Conservation (phyloP, 2,888 invertebrate species). For the Morpho deidamia region DNA sequence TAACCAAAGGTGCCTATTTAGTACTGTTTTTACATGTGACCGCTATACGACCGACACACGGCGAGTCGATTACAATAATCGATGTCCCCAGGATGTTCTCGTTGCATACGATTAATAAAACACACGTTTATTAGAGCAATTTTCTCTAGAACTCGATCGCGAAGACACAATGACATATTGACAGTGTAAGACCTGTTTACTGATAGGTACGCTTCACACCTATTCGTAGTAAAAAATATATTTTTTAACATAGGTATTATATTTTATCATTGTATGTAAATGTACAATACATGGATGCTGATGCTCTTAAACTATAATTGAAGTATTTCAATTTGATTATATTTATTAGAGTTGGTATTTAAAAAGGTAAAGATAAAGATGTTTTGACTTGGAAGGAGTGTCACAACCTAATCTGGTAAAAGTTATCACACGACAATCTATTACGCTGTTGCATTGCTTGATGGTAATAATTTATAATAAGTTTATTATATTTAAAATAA, state of each 20-base stretch:
- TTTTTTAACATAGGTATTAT: not conserved
- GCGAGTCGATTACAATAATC: slow-evolving; percentile 53
- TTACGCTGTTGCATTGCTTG: too few species aligned
- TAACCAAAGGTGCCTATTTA: slow-evolving; percentile 1
- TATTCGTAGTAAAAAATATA: not conserved
- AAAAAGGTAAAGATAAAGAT: too few species aligned
- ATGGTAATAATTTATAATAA: too few species aligned
- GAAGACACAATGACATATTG: slow-evolving; percentile 66
- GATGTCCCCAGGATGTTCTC: slow-evolving; percentile 58
- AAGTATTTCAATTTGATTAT: too few species aligned
- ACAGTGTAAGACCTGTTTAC: slow-evolving; percentile 33
- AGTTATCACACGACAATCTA: too few species aligned
- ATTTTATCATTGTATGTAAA: not conserved
- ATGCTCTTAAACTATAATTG: too few species aligned
- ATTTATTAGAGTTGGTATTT: too few species aligned
- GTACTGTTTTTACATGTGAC: slow-evolving; percentile 5
- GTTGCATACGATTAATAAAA: slow-evolving; percentile 62
- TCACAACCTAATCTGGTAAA: too few species aligned
- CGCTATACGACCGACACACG: slow-evolving; percentile 7
- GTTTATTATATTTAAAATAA: too few species aligned
- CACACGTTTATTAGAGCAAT: slow-evolving; percentile 59
- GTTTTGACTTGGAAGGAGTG: too few species aligned
- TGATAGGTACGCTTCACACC: slow-evolving; percentile 21
- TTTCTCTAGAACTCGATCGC: slow-evolving; percentile 59
- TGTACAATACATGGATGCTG: too few species aligned